These are phyloP conservation scores for Drosophila athabasca DNA, from an alignment of 1,140 invertebrate genomes.

Conservation along the genomic window DNA sequence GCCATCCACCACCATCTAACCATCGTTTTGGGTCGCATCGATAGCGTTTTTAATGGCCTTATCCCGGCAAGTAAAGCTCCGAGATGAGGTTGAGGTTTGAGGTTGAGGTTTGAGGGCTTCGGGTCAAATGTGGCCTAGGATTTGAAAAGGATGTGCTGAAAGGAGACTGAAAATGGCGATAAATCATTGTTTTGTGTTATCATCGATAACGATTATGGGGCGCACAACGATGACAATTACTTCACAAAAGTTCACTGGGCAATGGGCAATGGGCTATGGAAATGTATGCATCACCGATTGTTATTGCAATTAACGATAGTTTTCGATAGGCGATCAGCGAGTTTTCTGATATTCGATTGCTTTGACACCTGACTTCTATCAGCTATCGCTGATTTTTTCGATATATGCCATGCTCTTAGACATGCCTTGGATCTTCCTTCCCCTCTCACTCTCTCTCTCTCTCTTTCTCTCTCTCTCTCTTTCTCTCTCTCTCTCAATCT, in stretches of 20 bases:
- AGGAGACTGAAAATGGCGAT: conserved; percentile 38
- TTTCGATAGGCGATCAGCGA: conserved; percentile 3
- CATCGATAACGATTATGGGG: conserved; percentile 75
- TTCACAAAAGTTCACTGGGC: conserved; percentile 26
- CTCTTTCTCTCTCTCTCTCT: background rate
- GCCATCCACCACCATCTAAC: no score
- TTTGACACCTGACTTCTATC: background rate
- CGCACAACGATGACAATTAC: conserved; percentile 51
- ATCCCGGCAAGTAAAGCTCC: conserved; percentile 45
- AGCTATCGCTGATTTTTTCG: no score
- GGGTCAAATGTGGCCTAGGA: conserved; percentile 46
- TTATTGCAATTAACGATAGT: no score
- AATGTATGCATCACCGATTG: no score
- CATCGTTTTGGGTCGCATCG: conserved; percentile 64
- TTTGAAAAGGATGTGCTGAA: conserved; percentile 25
- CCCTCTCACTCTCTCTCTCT: background rate
- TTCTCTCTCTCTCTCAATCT: background rate
- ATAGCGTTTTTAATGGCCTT: conserved; percentile 76
- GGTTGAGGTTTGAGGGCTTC: background rate
- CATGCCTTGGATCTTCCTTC: background rate
- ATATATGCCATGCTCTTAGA: no score
- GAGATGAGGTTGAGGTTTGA: conserved; percentile 41
- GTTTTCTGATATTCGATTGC: no score
- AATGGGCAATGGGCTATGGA: conserved; percentile 6
- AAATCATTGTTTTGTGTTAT: conserved; percentile 72